Conservation (phyloP, 2,888 invertebrate genomes). For the Archips crataeganus region DNA sequence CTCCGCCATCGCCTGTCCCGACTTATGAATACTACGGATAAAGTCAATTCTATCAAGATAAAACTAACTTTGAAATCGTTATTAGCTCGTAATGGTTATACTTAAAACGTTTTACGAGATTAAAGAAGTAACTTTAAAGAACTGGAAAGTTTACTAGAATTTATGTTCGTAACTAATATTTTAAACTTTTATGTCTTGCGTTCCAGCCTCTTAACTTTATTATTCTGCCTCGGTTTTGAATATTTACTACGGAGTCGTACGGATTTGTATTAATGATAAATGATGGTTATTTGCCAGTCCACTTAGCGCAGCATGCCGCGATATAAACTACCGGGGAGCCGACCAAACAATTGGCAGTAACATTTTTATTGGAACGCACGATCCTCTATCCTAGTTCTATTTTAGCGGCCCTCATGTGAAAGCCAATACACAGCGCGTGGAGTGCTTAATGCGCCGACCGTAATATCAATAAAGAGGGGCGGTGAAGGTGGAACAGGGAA, state of each 20-base stretch:
- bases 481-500: slow-evolving; percentile 43
- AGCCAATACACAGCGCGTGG: slow-evolving; percentile 71
- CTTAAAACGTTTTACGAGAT: slow-evolving; percentile 7
- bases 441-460: slow-evolving; percentile 76
- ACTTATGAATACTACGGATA: slow-evolving; percentile 25
- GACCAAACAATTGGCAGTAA: slow-evolving; percentile 45
- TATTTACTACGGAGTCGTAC: not conserved
- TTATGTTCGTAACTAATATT: slow-evolving; percentile 1
- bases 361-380: slow-evolving; percentile 55
- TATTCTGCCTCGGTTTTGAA: not conserved
- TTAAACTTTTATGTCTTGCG: slow-evolving; percentile 1
- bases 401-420: slow-evolving; percentile 63
- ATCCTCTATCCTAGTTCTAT: slow-evolving; percentile 66
- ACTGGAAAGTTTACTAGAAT: not conserved
- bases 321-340: slow-evolving; percentile 31
- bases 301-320: slow-evolving; percentile 14
- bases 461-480: slow-evolving; percentile 77
- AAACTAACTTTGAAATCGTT: slow-evolving; percentile 14
- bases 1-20: slow-evolving; percentile 40
- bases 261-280: slow-evolving; percentile 2
- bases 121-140: slow-evolving; percentile 9
- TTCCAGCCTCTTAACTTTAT: not conserved
- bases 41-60: slow-evolving; percentile 21
- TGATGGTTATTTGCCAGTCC: slow-evolving; percentile 7
- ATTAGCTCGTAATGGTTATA: slow-evolving; percentile 6